Percentiles rank a stretch among this genome's conserved stretches.
phyloP scores from a whole-genome alignment of 1,140 invertebrate genomes.

The Monochamus saltuarius region DNA sequence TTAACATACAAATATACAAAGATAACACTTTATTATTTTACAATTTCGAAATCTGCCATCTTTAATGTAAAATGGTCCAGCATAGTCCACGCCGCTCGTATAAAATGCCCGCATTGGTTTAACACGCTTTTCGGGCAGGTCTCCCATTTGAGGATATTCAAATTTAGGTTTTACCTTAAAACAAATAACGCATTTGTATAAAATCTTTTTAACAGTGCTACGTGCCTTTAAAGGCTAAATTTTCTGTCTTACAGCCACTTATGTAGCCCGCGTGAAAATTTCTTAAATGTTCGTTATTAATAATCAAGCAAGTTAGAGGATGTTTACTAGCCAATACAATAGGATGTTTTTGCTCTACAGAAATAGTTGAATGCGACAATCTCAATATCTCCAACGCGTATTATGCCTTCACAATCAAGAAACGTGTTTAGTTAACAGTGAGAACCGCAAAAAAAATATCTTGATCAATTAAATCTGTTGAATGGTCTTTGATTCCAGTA shows the following conservation, averaged over 20 bases:
- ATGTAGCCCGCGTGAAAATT: no score
- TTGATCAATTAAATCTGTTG: no score
- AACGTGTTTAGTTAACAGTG: no score
- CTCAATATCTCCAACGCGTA: no score
- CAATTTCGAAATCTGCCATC: constrained; percentile 40
- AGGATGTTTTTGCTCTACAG: no score
- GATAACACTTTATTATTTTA: constrained; percentile 51
- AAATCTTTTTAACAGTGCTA: constrained; percentile 22
- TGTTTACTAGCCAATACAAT: no score
- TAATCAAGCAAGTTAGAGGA: no score
- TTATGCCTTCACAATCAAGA: no score
- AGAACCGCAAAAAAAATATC: not conserved
- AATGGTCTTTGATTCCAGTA: no score
- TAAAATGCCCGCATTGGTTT: constrained; percentile 48
- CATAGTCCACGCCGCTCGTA: constrained; percentile 47
- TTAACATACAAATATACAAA: constrained; percentile 35
- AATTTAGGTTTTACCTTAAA: no score
- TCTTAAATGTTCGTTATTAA: no score
- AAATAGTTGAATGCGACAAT: no score
- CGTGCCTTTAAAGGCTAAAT: constrained; percentile 38
- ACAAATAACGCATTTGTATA: constrained; percentile 39
- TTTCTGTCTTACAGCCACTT: constrained; percentile 26
- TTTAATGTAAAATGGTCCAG: constrained; percentile 39
- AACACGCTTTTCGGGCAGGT: constrained; percentile 44
- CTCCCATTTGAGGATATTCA: constrained; percentile 36